Evolutionary conservation across 2,113 vertebrate species (phyloP).

Genomic region (Antechinus flavipes): DNA sequence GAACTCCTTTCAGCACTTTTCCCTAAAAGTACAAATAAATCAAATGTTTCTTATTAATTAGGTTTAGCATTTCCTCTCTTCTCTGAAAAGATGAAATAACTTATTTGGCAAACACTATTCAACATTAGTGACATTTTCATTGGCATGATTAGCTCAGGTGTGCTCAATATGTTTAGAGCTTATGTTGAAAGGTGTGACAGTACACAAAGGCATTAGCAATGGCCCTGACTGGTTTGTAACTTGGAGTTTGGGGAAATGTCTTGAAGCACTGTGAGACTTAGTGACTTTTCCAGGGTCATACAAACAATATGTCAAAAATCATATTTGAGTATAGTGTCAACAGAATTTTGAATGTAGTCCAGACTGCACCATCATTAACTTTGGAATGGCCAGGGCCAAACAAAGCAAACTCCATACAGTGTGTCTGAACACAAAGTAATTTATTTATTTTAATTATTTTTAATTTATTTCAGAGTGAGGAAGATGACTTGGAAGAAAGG

Average conservation of each 20-base stretch:
- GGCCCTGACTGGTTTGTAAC: not conserved
- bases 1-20: not conserved
- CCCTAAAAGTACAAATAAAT: not conserved
- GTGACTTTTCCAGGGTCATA: not conserved
- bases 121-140: not conserved
- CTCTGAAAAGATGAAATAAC: not conserved
- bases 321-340: not conserved
- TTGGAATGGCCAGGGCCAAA: too few relatives aligned
- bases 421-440: too few relatives aligned
- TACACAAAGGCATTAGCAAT: not conserved
- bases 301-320: not conserved
- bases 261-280: not conserved
- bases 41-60: slow-evolving; percentile 23
- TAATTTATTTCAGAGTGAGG: too few relatives aligned
- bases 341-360: too few relatives aligned
- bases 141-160: not conserved
- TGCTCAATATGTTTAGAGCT: not conserved
- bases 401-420: too few relatives aligned
- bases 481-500: too few relatives aligned
- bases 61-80: not conserved
- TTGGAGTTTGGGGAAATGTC: not conserved
- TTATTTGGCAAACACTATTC: not conserved
- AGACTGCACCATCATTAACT: too few relatives aligned
- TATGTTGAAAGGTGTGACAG: not conserved
- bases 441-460: too few relatives aligned